phyloP scores from a whole-genome alignment of 23 tunicate species.

The Ascidia mentula region DNA sequence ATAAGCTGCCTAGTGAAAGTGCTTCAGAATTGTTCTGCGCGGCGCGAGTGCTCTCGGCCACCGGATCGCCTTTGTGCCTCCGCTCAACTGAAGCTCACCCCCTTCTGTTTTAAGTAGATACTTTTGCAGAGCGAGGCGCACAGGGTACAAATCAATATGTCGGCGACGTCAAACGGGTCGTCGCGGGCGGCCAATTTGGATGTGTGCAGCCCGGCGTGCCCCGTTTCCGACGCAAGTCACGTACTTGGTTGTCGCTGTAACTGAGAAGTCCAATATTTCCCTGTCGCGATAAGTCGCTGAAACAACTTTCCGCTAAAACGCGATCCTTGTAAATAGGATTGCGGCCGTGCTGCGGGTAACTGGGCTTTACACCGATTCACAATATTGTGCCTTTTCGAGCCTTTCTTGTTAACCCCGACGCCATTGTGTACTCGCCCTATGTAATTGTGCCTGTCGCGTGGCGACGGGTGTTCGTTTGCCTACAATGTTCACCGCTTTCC shows the following conservation, averaged over 20 bases:
- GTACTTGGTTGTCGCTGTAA: too few species aligned
- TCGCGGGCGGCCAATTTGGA: background rate
- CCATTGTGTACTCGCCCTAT: background rate
- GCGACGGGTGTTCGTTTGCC: background rate
- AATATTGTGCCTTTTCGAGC: background rate
- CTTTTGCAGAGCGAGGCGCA: background rate
- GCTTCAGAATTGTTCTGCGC: background rate
- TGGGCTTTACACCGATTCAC: background rate
- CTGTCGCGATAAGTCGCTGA: too few species aligned
- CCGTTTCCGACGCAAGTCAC: background rate
- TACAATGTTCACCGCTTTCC: background rate
- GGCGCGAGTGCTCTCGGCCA: background rate
- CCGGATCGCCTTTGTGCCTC: slow-evolving; percentile 7
- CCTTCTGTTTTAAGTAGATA: slow-evolving; percentile 1
- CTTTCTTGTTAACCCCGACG: background rate
- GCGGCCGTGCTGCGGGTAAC: background rate
- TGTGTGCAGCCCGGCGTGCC: background rate
- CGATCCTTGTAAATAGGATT: too few species aligned
- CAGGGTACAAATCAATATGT: background rate
- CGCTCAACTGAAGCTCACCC: background rate
- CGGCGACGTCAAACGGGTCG: background rate
- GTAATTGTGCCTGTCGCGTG: slow-evolving; percentile 2
- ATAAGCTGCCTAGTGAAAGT: slow-evolving; percentile 1
- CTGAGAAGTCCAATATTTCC: too few species aligned
- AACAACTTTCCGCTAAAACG: too few species aligned